phyloP scores from a whole-genome alignment of 2,797 vertebrate species.

The Pelodytes ibericus region DNA sequence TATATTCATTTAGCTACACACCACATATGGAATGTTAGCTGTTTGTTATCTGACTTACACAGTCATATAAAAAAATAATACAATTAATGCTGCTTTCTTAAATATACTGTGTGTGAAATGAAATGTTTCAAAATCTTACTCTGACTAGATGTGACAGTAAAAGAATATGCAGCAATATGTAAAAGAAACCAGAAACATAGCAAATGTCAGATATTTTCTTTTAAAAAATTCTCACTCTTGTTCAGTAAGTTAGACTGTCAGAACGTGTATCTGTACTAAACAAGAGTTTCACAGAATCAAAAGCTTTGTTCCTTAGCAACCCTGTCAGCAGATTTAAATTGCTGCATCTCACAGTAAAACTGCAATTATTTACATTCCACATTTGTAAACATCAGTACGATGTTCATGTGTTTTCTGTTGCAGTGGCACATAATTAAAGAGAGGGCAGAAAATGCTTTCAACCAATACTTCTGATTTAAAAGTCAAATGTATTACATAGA shows the following conservation, averaged over 20 bases:
- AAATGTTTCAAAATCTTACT: conserved; percentile 14
- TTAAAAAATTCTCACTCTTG: conserved; percentile 70
- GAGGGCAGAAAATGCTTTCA: conserved; percentile 39
- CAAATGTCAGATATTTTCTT: conserved; percentile 67
- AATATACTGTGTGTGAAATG: not conserved
- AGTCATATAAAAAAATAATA: too few species aligned
- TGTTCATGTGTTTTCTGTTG: conserved; percentile 63
- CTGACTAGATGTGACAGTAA: conserved; percentile 64
- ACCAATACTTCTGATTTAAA: conserved; percentile 26
- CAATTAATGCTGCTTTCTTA: not conserved
- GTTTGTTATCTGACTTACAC: too few species aligned
- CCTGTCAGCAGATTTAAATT: conserved; percentile 69
- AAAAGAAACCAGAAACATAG: conserved; percentile 67
- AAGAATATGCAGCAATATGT: conserved; percentile 65
- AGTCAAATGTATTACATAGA: conserved; percentile 40
- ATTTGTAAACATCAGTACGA: conserved; percentile 66
- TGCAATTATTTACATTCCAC: conserved; percentile 64
- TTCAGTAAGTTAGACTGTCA: conserved; percentile 71
- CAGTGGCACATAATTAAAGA: conserved; percentile 56
- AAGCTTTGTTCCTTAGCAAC: conserved; percentile 70
- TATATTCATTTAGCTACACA: too few species aligned
- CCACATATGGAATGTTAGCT: too few species aligned
- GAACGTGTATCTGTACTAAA: conserved; percentile 62
- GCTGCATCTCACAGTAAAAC: conserved; percentile 59
- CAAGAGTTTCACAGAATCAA: conserved; percentile 65